Evolutionary conservation across 2,888 invertebrate genomes (phyloP).

Genomic region (Andrena fulva): DNA sequence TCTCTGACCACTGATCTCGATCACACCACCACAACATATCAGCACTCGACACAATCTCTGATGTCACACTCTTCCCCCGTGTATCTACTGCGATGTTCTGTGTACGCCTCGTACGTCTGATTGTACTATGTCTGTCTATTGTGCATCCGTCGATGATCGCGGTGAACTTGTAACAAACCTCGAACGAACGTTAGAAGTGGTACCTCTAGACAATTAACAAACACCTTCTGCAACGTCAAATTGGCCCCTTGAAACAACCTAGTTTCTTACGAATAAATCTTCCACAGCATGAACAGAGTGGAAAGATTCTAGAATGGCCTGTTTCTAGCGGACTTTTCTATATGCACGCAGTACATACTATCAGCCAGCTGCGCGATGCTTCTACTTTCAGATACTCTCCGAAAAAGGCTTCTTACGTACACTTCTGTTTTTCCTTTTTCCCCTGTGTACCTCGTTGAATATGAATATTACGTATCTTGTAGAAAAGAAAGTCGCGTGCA

Average conservation of each 20-base stretch:
- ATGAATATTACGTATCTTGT: conserved; percentile 14
- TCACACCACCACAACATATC: background rate
- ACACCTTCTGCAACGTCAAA: background rate
- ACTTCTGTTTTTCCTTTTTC: conserved; percentile 3
- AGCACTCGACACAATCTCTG: conserved; percentile 8
- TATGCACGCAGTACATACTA: conserved; percentile 2
- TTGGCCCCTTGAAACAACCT: no score
- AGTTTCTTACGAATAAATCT: background rate
- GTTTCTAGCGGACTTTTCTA: background rate
- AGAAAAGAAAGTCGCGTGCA: background rate
- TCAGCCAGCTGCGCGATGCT: conserved; percentile 23
- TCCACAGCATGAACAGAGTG: background rate
- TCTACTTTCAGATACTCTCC: conserved; percentile 16
- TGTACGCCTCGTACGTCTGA: conserved; percentile 12
- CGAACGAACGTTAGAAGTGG: background rate
- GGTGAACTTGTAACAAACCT: background rate
- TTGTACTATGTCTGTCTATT: conserved; percentile 18
- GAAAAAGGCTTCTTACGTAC: conserved; percentile 42
- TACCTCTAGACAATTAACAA: background rate
- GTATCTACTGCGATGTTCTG: conserved; percentile 32
- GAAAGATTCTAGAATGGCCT: background rate
- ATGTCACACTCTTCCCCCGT: conserved; percentile 11
- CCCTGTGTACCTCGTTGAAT: background rate
- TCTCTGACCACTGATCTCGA: background rate
- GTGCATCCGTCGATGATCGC: conserved; percentile 18